These are phyloP conservation scores for Tiliqua scincoides DNA, from an alignment of 2,113 vertebrate genomes.

Conservation along the genomic window DNA sequence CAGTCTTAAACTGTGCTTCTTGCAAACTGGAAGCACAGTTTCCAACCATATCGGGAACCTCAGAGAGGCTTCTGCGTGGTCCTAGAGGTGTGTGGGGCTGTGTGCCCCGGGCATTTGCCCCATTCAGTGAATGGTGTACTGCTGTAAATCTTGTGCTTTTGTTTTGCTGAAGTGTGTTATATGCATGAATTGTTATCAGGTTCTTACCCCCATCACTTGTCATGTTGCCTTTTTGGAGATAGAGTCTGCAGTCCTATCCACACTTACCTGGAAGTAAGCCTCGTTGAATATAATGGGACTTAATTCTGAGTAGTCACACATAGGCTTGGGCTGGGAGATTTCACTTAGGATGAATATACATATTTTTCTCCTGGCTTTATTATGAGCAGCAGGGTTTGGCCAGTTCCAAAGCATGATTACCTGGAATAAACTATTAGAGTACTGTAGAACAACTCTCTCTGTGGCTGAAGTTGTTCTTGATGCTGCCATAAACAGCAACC, in stretches of 20 bases:
- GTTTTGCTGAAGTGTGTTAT: fast-evolving
- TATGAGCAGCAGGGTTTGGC: slow-evolving; percentile 45
- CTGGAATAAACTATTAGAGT: slow-evolving; percentile 36
- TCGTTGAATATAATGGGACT: too few species aligned
- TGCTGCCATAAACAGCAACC: neutral
- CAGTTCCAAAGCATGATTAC: slow-evolving; percentile 42
- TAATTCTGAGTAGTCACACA: too few species aligned
- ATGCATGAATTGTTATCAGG: neutral
- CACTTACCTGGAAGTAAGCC: too few species aligned
- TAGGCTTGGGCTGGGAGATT: too few species aligned
- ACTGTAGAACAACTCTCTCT: neutral
- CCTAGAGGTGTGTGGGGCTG: too few species aligned
- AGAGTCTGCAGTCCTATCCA: too few species aligned
- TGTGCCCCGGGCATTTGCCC: too few species aligned
- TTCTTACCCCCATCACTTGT: neutral
- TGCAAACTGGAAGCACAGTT: too few species aligned
- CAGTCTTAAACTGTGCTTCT: too few species aligned
- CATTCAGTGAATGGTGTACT: too few species aligned
- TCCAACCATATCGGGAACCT: too few species aligned
- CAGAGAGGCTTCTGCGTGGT: too few species aligned
- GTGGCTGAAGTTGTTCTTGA: neutral
- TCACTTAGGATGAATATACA: slow-evolving; percentile 19
- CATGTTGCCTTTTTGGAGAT: slow-evolving; percentile 18
- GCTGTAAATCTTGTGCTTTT: neutral
- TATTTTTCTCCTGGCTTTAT: slow-evolving; percentile 49